Base-by-base conservation (phyloP, 2,888 invertebrate genomes). In the Atrina japonica region DNA sequence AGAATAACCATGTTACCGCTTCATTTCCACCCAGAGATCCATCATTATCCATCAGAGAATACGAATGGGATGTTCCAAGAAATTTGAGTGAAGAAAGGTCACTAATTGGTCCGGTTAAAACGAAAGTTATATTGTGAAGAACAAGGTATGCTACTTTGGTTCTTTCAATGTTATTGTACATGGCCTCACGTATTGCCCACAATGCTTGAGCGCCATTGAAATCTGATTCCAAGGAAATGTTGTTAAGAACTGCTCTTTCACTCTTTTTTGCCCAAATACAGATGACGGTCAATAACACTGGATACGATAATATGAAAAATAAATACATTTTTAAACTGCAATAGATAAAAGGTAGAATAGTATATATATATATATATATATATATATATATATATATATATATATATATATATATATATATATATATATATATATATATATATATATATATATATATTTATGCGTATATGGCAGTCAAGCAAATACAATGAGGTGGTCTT, bases 1-100 rank as follows among this genome's bases (percentile, higher is more conserved):
- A 56, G 21, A 56, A 56, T 18, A 40, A 16, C 56, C 56, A 56
- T 21, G 56, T 56, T 11, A 56, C 56, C 21, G 56, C 56, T 3
- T 56, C 40, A 9, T 16, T 9, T n/a, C 56, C 56, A 23, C 40
- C 40, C 16, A 56, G 21, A 25, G 56, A 56, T 2, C 56, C 56
- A 16, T 56, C 56, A 40, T 56, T 56, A 14, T 18, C 21, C 35
- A 56, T 40, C 6, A 21, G 23, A 23, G 40, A 40, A 11, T 21
- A 56, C 16, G 56, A 56, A 2, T 35, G 23, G 35, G 21, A 40
- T 5, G 23, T 23, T 16, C 40, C 56, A n/a, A 40, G 40, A 23
- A 56, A 56, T 16, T 56, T 11, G 5, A 56, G 40, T 14, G 18
- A 23, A 40, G 40, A 35, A 3, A 56, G 18, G 23, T 40, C 56